Conservation (phyloP, 2,113 vertebrate species). For the Sprattus sprattus region DNA sequence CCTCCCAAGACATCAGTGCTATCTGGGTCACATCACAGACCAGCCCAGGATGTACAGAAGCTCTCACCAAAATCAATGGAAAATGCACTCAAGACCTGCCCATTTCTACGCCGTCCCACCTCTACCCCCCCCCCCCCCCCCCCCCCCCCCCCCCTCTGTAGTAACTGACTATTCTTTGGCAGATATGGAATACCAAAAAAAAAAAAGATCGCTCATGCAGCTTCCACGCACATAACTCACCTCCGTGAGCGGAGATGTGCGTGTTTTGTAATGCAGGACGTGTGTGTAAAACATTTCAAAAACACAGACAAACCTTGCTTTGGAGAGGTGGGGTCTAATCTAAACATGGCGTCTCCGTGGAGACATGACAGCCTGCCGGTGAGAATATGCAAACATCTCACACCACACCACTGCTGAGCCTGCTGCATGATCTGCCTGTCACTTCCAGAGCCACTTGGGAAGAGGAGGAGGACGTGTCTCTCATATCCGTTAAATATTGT, state of each 20-base stretch:
- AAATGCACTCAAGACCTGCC: slow-evolving; percentile 67
- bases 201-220: neutral
- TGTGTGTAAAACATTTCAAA: too few species aligned
- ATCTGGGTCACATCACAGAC: slow-evolving; percentile 81
- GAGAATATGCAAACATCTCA: neutral
- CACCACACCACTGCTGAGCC: neutral
- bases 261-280: too few species aligned
- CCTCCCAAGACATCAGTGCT: slow-evolving; percentile 74
- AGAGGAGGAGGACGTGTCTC: neutral
- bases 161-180: slow-evolving; percentile 41
- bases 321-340: neutral
- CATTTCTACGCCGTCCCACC: slow-evolving; percentile 55
- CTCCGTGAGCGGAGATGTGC: too few species aligned
- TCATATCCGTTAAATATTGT: neutral
- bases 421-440: neutral
- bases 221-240: too few species aligned
- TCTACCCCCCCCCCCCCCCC: neutral
- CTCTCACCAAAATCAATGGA: slow-evolving; percentile 60
- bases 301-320: too few species aligned
- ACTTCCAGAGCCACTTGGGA: neutral
- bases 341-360: neutral
- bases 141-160: slow-evolving; percentile 61
- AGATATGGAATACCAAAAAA: neutral
- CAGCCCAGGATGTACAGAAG: slow-evolving; percentile 61
- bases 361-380: neutral